phyloP scores from a whole-genome alignment of 2,113 vertebrate genomes.

The Cinclus cinclus region DNA sequence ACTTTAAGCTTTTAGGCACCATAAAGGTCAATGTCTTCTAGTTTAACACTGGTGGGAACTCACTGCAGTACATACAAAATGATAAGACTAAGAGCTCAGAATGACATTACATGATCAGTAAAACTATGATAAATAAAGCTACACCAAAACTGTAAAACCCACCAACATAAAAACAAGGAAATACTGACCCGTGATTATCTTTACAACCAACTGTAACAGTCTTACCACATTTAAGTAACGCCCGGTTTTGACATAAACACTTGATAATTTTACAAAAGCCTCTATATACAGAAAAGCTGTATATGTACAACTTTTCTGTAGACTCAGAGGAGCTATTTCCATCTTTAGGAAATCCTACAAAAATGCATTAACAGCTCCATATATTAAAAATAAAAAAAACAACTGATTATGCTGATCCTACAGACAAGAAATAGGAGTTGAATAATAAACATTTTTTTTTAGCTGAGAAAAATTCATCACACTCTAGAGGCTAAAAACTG shows the following conservation, averaged over 20 bases:
- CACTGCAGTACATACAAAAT: neutral
- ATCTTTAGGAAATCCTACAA: neutral
- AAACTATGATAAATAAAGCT: neutral
- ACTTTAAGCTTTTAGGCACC: neutral
- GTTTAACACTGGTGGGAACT: neutral
- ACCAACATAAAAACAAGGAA: neutral
- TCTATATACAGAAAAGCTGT: neutral
- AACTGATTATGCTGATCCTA: neutral
- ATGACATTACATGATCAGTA: neutral
- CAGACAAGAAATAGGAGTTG: neutral
- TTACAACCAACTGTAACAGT: neutral
- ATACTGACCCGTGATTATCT: neutral
- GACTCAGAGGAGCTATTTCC: neutral
- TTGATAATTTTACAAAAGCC: neutral
- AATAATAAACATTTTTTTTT: neutral
- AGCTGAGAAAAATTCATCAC: neutral
- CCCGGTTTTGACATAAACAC: neutral
- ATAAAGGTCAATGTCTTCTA: neutral
- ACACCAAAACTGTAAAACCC: neutral
- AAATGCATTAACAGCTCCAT: neutral
- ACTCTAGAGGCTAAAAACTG: neutral
- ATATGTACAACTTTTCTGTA: neutral
- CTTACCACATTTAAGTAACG: neutral
- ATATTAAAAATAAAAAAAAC: neutral
- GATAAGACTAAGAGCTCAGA: neutral